A percentile compares a stretch with the other conserved stretches of the same genome.
Evolutionary conservation across 2,888 invertebrate species (phyloP).

Genomic region (Polia nebulosa): DNA sequence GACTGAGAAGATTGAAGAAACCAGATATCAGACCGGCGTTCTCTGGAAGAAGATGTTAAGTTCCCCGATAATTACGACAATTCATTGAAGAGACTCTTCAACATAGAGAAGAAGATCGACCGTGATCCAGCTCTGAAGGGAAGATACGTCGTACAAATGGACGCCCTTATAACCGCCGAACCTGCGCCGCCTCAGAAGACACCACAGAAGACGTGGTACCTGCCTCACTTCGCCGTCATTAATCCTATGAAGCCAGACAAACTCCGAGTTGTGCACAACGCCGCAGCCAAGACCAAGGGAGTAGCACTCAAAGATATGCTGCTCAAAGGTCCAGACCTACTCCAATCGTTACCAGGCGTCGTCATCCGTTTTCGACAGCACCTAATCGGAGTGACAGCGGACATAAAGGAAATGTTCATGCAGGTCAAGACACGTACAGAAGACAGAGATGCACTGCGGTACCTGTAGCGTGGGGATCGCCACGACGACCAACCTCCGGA

Average conservation of each 20-base stretch:
- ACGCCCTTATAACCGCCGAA: neutral
- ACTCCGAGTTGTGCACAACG: neutral
- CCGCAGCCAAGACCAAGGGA: neutral
- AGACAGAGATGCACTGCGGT: neutral
- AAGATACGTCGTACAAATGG: neutral
- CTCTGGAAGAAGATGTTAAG: neutral
- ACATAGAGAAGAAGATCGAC: neutral
- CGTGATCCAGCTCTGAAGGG: neutral
- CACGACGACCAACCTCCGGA: no score
- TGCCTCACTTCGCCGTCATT: no score
- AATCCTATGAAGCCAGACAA: neutral
- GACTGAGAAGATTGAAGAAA: neutral
- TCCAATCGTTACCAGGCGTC: neutral
- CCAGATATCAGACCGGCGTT: neutral
- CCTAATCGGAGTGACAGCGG: neutral
- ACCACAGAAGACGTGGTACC: neutral
- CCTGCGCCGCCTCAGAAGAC: neutral
- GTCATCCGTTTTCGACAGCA: neutral
- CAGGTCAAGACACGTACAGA: neutral
- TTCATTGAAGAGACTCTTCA: neutral
- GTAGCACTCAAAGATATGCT: neutral
- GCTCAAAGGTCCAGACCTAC: neutral
- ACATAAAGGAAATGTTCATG: conserved; percentile 7
- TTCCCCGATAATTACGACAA: neutral
- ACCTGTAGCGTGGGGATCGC: neutral